phyloP scores from a whole-genome alignment of 1,140 invertebrate species.

The Triops cancriformis region DNA sequence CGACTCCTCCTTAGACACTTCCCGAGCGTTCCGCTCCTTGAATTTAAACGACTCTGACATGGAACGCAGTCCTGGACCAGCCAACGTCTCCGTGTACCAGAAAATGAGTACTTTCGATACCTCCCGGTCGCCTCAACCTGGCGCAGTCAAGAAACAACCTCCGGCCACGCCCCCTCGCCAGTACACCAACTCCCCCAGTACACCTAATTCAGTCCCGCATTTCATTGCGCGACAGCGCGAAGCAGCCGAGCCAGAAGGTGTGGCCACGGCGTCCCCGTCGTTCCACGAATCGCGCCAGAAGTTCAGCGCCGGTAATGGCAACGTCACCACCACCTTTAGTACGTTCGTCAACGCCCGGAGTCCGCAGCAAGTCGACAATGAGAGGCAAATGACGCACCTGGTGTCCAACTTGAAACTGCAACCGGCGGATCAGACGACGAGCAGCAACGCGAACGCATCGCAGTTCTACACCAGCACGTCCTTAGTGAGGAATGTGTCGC shows the following conservation, averaged over 20 bases:
- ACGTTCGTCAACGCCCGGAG: not conserved
- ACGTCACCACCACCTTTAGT: slow-evolving; percentile 18
- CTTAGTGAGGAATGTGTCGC: slow-evolving; percentile 14
- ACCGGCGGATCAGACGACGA: not conserved
- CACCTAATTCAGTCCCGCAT: not conserved
- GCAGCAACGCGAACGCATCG: not conserved
- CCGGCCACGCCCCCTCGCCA: slow-evolving; percentile 26
- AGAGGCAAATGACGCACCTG: not conserved
- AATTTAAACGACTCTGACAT: slow-evolving; percentile 21
- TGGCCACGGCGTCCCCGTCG: slow-evolving; percentile 19
- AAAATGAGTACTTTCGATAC: slow-evolving; percentile 15
- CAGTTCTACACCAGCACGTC: slow-evolving; percentile 26
- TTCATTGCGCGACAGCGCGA: slow-evolving; percentile 12
- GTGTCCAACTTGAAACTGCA: slow-evolving; percentile 24
- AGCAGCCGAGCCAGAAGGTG: slow-evolving; percentile 3
- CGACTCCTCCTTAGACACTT: slow-evolving; percentile 29
- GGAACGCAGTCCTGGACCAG: slow-evolving; percentile 19
- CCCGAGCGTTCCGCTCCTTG: not conserved
- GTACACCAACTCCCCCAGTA: not conserved
- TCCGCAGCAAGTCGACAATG: not conserved
- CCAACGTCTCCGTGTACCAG: not conserved
- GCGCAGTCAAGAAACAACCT: slow-evolving; percentile 22
- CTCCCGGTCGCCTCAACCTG: slow-evolving; percentile 4
- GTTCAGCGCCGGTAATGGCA: slow-evolving; percentile 15
- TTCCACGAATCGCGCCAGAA: slow-evolving; percentile 26